Evolutionary conservation across 2,888 invertebrate genomes (phyloP).

Genomic region (Apamea sordens): DNA sequence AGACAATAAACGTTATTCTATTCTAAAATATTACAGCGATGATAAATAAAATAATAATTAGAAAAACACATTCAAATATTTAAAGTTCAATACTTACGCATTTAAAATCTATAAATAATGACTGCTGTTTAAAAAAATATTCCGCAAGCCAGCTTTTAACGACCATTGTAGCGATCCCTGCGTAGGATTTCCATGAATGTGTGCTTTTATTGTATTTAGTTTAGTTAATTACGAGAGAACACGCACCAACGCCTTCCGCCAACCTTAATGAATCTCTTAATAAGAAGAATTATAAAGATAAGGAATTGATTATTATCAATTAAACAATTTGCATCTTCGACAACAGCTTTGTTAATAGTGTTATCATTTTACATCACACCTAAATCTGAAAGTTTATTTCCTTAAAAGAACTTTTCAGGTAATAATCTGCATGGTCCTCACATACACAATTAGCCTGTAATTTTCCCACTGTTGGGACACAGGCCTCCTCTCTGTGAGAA

Average conservation of each 20-base stretch:
- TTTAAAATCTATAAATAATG: too few species aligned
- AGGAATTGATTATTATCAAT: slow-evolving; percentile 9
- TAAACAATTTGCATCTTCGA: neutral
- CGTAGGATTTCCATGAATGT: slow-evolving; percentile 67
- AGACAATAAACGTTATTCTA: too few species aligned
- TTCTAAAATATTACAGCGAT: too few species aligned
- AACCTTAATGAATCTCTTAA: slow-evolving; percentile 50
- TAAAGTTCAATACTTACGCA: too few species aligned
- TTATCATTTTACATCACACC: neutral
- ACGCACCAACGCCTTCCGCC: slow-evolving; percentile 71
- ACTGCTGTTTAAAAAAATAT: neutral
- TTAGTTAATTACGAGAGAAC: slow-evolving; percentile 77
- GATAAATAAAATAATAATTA: too few species aligned
- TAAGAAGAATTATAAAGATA: slow-evolving; percentile 37
- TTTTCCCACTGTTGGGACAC: too few species aligned
- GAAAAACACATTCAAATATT: too few species aligned
- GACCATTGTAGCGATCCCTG: slow-evolving; percentile 58
- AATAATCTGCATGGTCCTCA: neutral
- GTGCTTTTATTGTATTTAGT: slow-evolving; percentile 71
- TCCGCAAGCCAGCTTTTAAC: slow-evolving; percentile 6
- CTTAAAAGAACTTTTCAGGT: neutral
- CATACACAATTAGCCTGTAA: neutral
- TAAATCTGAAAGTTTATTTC: neutral
- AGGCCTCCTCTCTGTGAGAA: too few species aligned
- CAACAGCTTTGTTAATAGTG: neutral